Conservation (phyloP, 2,888 invertebrate genomes). For the Andricus quercusramuli region DNA sequence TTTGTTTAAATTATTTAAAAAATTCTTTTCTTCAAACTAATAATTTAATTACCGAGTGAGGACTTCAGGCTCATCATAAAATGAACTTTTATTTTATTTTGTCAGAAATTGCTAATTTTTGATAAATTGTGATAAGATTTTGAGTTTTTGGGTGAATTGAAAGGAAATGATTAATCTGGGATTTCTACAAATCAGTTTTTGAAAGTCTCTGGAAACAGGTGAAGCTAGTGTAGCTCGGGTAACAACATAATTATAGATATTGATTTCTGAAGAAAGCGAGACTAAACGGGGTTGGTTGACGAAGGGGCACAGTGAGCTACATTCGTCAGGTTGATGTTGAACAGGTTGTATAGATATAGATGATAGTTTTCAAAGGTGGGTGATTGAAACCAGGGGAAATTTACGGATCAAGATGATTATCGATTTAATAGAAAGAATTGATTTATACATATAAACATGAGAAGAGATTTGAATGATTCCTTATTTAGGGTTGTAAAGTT, state of each 20-base stretch:
- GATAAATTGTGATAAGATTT: neutral
- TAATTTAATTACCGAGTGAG: too few relatives aligned
- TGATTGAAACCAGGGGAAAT: conserved; percentile 39
- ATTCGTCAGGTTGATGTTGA: conserved; percentile 53
- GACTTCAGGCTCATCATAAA: too few relatives aligned
- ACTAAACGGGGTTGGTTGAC: conserved; percentile 44
- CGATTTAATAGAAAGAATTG: conserved; percentile 31
- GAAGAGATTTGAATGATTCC: neutral
- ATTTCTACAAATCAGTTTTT: neutral
- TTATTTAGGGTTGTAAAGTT: too few relatives aligned
- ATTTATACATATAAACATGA: neutral
- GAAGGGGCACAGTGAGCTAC: conserved; percentile 40
- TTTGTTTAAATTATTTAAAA: too few relatives aligned
- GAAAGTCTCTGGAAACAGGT: conserved; percentile 13
- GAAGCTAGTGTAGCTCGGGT: conserved; percentile 49
- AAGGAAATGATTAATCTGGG: neutral
- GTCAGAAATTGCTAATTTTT: too few relatives aligned
- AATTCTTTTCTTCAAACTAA: too few relatives aligned
- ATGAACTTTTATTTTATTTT: too few relatives aligned
- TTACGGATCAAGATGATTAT: conserved; percentile 9
- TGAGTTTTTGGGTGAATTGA: neutral
- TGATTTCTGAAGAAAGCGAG: conserved; percentile 64
- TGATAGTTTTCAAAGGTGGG: conserved; percentile 38
- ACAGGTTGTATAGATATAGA: conserved; percentile 44
- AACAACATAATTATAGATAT: conserved; percentile 71